phyloP scores from a whole-genome alignment of 2,113 vertebrate genomes.

The Gorilla gorilla region DNA sequence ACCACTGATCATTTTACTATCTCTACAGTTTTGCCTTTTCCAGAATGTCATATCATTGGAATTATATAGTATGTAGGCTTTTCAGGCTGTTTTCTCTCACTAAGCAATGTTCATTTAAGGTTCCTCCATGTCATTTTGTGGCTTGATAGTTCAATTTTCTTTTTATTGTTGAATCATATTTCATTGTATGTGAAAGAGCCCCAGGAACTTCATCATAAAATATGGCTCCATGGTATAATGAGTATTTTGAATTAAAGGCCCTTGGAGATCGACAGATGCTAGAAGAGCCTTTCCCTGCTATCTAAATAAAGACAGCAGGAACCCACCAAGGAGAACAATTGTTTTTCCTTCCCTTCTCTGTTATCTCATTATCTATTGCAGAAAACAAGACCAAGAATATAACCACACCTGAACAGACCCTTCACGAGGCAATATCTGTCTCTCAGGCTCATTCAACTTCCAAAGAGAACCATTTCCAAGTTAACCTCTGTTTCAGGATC shows the following conservation, averaged over 20 bases:
- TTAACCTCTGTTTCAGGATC: neutral
- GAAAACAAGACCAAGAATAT: neutral
- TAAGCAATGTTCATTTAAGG: neutral
- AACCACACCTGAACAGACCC: neutral
- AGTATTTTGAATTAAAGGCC: neutral
- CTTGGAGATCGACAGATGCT: neutral
- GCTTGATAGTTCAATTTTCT: neutral
- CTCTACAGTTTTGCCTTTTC: neutral
- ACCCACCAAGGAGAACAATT: neutral
- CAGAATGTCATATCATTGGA: neutral
- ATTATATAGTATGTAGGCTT: neutral
- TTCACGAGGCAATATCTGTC: neutral
- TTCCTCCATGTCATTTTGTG: neutral
- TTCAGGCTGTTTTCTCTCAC: neutral
- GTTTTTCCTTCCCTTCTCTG: neutral
- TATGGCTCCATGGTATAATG: neutral
- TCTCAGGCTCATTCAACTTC: neutral
- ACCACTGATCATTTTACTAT: neutral
- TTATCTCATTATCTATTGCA: neutral
- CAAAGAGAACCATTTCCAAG: neutral
- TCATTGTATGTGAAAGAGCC: neutral
- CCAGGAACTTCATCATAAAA: neutral
- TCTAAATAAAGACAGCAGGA: neutral
- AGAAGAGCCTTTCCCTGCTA: neutral
- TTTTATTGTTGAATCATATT: neutral